Conservation (phyloP, 2,797 vertebrate species). For the Amblyopsis hoosieri region DNA sequence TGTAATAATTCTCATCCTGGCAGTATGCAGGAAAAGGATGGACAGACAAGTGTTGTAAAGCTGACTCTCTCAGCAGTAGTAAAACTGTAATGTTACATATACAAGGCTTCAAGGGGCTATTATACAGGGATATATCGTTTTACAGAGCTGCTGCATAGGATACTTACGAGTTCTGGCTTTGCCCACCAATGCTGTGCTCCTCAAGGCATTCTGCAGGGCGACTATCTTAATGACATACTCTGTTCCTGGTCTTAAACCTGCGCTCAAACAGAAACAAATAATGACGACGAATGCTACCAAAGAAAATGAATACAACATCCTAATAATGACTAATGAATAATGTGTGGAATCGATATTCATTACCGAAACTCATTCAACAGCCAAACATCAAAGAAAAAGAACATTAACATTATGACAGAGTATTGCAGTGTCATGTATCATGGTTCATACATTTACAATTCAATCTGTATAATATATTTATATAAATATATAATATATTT, state of each 20-base stretch:
- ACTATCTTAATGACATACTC: constrained; percentile 91
- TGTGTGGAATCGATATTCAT: background rate
- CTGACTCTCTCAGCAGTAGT: too few relatives aligned
- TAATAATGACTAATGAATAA: too few relatives aligned
- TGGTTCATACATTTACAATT: too few relatives aligned
- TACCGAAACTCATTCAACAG: background rate
- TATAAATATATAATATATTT: too few relatives aligned
- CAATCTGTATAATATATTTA: too few relatives aligned
- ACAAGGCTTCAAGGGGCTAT: too few relatives aligned
- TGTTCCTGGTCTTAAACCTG: constrained; percentile 89
- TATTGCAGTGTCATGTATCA: too few relatives aligned
- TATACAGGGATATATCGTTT: background rate
- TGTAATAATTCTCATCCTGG: background rate
- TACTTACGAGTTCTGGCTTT: constrained; percentile 93
- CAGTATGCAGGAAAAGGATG: background rate
- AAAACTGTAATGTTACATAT: too few relatives aligned
- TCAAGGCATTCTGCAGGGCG: constrained; percentile 88
- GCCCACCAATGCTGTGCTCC: constrained; percentile 88
- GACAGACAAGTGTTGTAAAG: too few relatives aligned
- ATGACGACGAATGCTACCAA: background rate
- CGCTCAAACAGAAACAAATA: constrained; percentile 12
- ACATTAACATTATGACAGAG: too few relatives aligned
- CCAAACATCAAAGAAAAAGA: background rate
- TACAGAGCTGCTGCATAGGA: background rate
- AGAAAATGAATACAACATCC: background rate